Base-by-base conservation (phyloP, 2,113 vertebrate species). In the Tachysurus fulvidraco region DNA sequence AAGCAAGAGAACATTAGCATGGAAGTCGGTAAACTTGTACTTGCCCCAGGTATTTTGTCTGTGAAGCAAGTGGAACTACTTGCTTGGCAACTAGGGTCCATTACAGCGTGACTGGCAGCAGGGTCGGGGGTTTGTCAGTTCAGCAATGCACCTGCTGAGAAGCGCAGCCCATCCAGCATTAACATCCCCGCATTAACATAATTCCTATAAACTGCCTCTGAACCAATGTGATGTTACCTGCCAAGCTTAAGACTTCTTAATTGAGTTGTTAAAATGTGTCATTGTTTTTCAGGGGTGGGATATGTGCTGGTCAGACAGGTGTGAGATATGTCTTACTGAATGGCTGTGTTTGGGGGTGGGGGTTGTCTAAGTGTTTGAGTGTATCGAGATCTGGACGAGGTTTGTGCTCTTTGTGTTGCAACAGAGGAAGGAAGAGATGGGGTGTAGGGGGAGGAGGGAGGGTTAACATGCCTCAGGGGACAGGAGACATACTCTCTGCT, bases 231-330 rank as follows among this genome's bases (percentile, higher is more conserved):
- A 94, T 95, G 93, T 94, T 94, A 91, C 86, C 92, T 91, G 95
- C 95, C 94, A 93, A 92, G 94, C 95, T 95, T 95, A 95, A 93
- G 94, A 95, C 95, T 94, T 94, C 94, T 96, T 96, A 97, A 96
- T 96, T 97, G 95, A 97, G 95, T 95, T 80, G 83, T 95, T 96
- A 96, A 96, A 95, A 96, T 94, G 78, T 90, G 88, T 87, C 88
- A 83, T 87, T 85, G 88, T 90, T 88, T 89, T 85, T 65, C 46
- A 76, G 73, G 80, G 46, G 62, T 81, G 73, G 80, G 46, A 55
- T 81, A 88, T 62, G 67, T 73, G 76, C 5, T 62, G 77, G 77
- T 81, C 64, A 76, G 55, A 80, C 73, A 80, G 73, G 82, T 71
- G 73, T 57, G 50, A 44, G 78, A 82, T 67, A 55, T 44, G 60